Base-by-base conservation (phyloP, 2,797 vertebrate species). In the Melopsittacus undulatus region DNA sequence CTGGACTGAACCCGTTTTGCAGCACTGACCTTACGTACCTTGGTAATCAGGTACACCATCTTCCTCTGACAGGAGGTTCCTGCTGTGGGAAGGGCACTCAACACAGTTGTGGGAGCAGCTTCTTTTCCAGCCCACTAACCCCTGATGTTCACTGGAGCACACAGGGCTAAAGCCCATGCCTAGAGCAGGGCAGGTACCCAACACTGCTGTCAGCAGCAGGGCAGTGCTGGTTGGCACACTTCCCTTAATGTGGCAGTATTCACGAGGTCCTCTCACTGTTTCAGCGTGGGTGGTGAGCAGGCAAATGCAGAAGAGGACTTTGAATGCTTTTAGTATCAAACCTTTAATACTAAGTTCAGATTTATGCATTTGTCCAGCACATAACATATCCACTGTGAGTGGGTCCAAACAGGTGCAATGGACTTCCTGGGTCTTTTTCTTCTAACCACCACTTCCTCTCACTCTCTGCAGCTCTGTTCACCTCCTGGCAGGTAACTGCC, bases 321-420 rank as follows among this genome's bases (percentile, higher is more conserved):
- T 5, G 5, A 68, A 70, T 18, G 7, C 5, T 63, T 88, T 77
- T 68, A 70, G 4, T 1, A 27, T 54, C 9, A 8, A 29, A 70
- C 4, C 16, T 72, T 67, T 67, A 36, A 67, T 57, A 22, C 14
- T 3, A 26, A 36, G 4, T 30, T 23, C 14, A 67, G 9, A 57
- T 4, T 20, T 34, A 5, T 0, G 2, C 8, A 32, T 43, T 46
- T 48, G 9, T 26, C 4, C 24, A 16, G 12, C 3, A 6, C 7
- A 13, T 12, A 27, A 15, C 0, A 2, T 69, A 7, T 14, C 13
- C 9, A 21, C 6, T 52, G 15, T 8, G 22, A 56, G 5, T 7
- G 6, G 11, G 10, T 48, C 26, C 21, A 59, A 20, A 54, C 30
- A 32, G 19, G 12, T 21, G 52, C 19, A 54, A 22, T 4, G 57